Evolutionary conservation across 2,888 invertebrate species (phyloP).

Genomic region (Tenthredo notha): DNA sequence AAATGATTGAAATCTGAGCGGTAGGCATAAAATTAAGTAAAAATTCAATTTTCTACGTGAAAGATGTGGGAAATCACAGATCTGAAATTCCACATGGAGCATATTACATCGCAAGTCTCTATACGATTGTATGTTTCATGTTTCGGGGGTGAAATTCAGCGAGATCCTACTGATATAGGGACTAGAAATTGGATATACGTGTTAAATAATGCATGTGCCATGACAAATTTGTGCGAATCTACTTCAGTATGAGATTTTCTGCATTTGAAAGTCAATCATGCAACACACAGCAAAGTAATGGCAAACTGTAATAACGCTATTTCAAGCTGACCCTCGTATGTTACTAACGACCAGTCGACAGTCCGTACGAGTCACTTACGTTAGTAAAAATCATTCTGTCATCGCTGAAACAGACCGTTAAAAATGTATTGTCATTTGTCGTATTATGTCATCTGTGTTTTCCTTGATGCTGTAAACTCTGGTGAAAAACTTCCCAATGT

Average conservation of each 20-base stretch:
- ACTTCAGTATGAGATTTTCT: neutral
- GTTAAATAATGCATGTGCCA: neutral
- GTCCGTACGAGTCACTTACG: conserved; percentile 2
- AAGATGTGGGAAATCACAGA: neutral
- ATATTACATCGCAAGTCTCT: neutral
- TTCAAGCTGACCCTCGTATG: conserved; percentile 1
- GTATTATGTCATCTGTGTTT: neutral
- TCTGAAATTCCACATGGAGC: neutral
- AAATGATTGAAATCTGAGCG: neutral
- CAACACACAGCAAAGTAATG: neutral
- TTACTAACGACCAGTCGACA: conserved; percentile 5
- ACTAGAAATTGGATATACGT: neutral
- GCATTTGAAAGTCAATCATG: neutral
- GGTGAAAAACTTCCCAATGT: neutral
- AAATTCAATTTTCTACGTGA: neutral
- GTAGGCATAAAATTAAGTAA: too few relatives aligned
- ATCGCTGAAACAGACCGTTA: conserved; percentile 16
- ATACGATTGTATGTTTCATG: neutral
- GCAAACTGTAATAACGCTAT: neutral
- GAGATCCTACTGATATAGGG: neutral
- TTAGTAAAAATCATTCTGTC: conserved; percentile 20
- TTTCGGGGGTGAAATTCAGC: neutral
- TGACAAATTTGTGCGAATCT: neutral
- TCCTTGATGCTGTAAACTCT: neutral
- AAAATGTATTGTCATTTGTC: conserved; percentile 17